Conservation (phyloP, 2,888 invertebrate genomes). For the Bombyx huttoni region DNA sequence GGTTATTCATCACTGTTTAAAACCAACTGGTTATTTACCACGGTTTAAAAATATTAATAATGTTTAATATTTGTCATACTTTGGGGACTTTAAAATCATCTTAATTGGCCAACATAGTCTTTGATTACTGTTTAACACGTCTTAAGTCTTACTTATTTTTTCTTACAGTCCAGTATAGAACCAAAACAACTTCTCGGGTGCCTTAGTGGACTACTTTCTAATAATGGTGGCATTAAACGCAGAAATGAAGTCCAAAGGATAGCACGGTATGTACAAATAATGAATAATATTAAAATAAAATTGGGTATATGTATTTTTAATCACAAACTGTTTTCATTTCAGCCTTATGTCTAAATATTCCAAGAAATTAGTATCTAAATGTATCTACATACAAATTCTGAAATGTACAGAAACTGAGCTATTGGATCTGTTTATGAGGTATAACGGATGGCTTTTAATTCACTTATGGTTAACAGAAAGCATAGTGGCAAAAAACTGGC, state of each 20-base stretch:
- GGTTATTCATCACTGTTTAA: too few relatives aligned
- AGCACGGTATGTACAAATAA: constrained; percentile 77
- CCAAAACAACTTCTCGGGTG: constrained; percentile 91
- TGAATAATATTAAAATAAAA: background rate
- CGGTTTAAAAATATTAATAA: too few relatives aligned
- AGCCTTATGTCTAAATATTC: constrained; percentile 97
- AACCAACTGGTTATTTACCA: too few relatives aligned
- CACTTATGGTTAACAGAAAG: constrained; percentile 93
- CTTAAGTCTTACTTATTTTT: constrained; percentile 18
- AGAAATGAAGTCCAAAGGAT: constrained; percentile 89
- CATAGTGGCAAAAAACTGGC: constrained; percentile 86
- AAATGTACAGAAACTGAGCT: constrained; percentile 88
- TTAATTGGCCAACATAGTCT: background rate
- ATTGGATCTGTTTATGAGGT: constrained; percentile 89
- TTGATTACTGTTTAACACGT: background rate
- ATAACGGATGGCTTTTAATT: constrained; percentile 93
- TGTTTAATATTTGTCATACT: too few relatives aligned
- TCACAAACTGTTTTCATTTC: constrained; percentile 34
- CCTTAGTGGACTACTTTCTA: constrained; percentile 86
- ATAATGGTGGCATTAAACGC: constrained; percentile 90
- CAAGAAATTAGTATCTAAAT: constrained; percentile 94
- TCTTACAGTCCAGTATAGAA: constrained; percentile 91
- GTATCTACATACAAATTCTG: constrained; percentile 93
- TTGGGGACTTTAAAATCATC: background rate
- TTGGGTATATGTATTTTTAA: background rate